These are phyloP conservation scores for Hydrochoerus hydrochaeris DNA, from an alignment of 2,113 vertebrate genomes.

Conservation along the genomic window DNA sequence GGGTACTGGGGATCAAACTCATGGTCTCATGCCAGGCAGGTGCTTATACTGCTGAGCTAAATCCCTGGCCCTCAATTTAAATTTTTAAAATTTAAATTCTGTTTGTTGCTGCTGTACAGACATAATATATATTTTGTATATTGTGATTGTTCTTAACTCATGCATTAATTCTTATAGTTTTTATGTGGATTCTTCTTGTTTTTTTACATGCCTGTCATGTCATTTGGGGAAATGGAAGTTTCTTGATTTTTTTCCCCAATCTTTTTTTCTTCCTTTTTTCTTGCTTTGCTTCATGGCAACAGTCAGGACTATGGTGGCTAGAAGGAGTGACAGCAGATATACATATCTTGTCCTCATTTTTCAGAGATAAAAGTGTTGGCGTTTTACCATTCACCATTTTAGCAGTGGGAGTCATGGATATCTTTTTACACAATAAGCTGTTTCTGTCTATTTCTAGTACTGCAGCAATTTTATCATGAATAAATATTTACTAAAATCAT, in stretches of 20 bases:
- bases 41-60: no score
- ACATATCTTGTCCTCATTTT: not conserved
- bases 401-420: not conserved
- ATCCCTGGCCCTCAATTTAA: not conserved
- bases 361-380: not conserved
- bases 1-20: no score
- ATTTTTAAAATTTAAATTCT: conserved; percentile 2
- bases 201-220: not conserved
- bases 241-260: not conserved
- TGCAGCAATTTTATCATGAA: conserved; percentile 40
- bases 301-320: not conserved
- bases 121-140: not conserved
- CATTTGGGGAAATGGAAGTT: not conserved
- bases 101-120: not conserved
- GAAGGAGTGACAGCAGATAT: not conserved
- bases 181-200: not conserved
- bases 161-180: not conserved
- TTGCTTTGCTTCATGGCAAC: not conserved
- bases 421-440: not conserved
- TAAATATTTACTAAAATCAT: conserved; percentile 62
- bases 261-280: not conserved
- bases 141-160: not conserved
- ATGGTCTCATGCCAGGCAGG: no score
- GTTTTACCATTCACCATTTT: not conserved
- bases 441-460: conserved; percentile 23